Evolutionary conservation across 1,140 invertebrate genomes (phyloP), one percentile per base, ranked within the genome.

Genomic region (Periplaneta americana): DNA sequence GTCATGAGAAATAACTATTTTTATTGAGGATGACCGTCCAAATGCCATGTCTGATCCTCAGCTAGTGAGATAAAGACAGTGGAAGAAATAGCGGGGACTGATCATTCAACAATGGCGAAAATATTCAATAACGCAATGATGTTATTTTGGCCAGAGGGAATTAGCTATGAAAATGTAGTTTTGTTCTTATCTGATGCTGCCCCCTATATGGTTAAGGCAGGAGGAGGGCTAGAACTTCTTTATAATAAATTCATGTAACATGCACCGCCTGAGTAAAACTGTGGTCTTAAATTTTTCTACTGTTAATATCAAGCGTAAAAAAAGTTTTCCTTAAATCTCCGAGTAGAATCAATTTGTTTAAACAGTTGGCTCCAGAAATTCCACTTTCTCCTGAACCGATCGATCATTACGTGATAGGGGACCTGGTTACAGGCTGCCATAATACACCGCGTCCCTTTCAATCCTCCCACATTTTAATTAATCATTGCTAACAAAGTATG

Each of bases 341-440:
- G 18, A 79, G 32, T 28, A 33, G 85, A 80, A 78, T 84, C 28
- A 18, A 80, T 31, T 48, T 78, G 34, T 86, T 84, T 80, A 85
- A 83, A 82, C 81, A 83, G 79, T 82, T 81, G n/a, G 82, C 22
- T 82, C 84, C 84, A 33, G 78, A 83, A 78, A 32, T 86, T 18
- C 66, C 83, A 37, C 80, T 86, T 32, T 84, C 85, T 17, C 85
- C 85, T n/a, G 48, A 84, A 75, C 86, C 85, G 32, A 81, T n/a
- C n/a, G n/a, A n/a, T n/a, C n/a, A n/a, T 85, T 31, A 86, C 85
- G 11, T 18, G 86, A 34, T 87, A 86, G 86, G 83, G 84, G 80
- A 86, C 85, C 9, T 87, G 85, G 85, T 34, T 84, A 66, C 28
- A 83, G 76, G 48, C 82, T 32, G 74, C 34, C 8, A n/a, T 75